Percentiles rank a stretch among this genome's conserved stretches.
These are phyloP conservation scores for Sericinus montela DNA, from an alignment of 2,888 invertebrate species.

Conservation along the genomic window DNA sequence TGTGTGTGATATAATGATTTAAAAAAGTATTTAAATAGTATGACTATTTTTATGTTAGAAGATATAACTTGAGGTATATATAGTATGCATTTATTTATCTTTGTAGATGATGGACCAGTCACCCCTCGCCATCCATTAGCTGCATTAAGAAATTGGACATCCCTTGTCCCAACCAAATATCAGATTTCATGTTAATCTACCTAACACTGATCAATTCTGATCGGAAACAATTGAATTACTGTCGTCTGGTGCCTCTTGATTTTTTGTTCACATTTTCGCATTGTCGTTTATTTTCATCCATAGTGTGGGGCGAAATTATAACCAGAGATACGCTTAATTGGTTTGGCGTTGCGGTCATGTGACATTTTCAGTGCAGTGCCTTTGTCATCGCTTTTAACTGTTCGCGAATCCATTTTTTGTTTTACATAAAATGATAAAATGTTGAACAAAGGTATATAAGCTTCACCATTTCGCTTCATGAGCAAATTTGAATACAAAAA, in stretches of 20 bases:
- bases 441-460: background rate
- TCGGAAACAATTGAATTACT: slow-evolving; percentile 72
- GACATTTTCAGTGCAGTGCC: slow-evolving; percentile 73
- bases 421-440: slow-evolving; percentile 49
- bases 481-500: background rate
- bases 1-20: too few species aligned
- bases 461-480: background rate
- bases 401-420: slow-evolving; percentile 47
- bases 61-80: too few species aligned
- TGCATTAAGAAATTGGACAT: slow-evolving; percentile 58
- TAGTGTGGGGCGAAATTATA: slow-evolving; percentile 54
- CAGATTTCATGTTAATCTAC: slow-evolving; percentile 74
- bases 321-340: slow-evolving; percentile 72
- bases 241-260: slow-evolving; percentile 63
- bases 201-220: slow-evolving; percentile 70
- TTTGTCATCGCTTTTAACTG: slow-evolving; percentile 72
- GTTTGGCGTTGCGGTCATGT: slow-evolving; percentile 71
- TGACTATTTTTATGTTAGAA: too few species aligned
- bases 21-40: too few species aligned
- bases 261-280: slow-evolving; percentile 70
- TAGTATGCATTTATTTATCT: background rate
- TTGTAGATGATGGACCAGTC: background rate
- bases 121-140: slow-evolving; percentile 62
- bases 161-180: slow-evolving; percentile 63
- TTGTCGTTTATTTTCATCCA: slow-evolving; percentile 35